Evolutionary conservation across 2,888 invertebrate genomes (phyloP).

Genomic region (Hypercompe scribonia): DNA sequence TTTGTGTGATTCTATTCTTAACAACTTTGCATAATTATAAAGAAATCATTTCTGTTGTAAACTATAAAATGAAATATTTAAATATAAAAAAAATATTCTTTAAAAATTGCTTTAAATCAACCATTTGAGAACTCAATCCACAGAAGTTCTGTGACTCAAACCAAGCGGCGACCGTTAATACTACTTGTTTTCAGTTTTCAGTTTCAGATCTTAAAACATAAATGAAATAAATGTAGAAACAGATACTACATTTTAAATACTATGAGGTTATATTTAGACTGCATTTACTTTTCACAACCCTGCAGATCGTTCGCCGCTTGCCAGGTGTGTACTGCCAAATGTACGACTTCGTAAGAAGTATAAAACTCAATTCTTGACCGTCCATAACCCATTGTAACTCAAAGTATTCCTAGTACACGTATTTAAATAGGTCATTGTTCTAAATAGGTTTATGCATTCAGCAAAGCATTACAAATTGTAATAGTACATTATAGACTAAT

Average conservation of each 20-base stretch:
- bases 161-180: not conserved
- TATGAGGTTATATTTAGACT: not conserved
- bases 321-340: slow-evolving; percentile 51
- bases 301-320: slow-evolving; percentile 34
- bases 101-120: not conserved
- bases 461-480: slow-evolving; percentile 21
- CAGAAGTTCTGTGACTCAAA: too few relatives aligned
- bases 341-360: slow-evolving; percentile 43
- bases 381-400: slow-evolving; percentile 43
- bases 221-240: not conserved
- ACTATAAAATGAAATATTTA: not conserved
- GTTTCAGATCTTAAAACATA: not conserved
- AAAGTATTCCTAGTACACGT: slow-evolving; percentile 28
- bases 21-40: too few relatives aligned
- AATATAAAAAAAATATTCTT: not conserved
- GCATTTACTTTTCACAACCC: slow-evolving; percentile 29
- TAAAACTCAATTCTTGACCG: slow-evolving; percentile 38
- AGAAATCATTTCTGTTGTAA: not conserved
- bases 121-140: not conserved
- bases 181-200: not conserved
- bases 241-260: not conserved
- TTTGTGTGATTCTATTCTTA: too few relatives aligned
- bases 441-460: slow-evolving; percentile 36
- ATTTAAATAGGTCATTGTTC: slow-evolving; percentile 45
- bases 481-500: not conserved